Evolutionary conservation across 2,888 invertebrate species (phyloP).

Genomic region (Andrena bucephala): DNA sequence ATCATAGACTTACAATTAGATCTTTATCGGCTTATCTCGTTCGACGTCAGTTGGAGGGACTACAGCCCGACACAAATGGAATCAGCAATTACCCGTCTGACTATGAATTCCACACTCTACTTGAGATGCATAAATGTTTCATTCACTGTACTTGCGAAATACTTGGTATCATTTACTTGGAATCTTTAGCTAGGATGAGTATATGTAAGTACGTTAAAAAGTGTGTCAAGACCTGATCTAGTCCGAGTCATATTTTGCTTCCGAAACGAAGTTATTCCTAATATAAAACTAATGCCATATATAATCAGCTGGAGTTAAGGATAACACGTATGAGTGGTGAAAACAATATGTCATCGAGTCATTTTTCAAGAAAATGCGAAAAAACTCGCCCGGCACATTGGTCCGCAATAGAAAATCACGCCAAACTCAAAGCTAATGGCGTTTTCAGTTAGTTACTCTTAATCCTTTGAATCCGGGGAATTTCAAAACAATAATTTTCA

Average conservation of each 20-base stretch:
- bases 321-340: too few relatives aligned
- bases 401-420: too few relatives aligned
- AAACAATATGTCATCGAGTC: too few relatives aligned
- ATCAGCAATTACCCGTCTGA: not conserved
- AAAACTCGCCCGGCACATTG: too few relatives aligned
- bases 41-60: not conserved
- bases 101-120: not conserved
- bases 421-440: too few relatives aligned
- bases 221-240: not conserved
- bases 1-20: not conserved
- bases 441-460: too few relatives aligned
- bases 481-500: too few relatives aligned
- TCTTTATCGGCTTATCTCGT: constrained; percentile 23
- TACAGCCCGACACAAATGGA: constrained; percentile 9
- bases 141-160: not conserved
- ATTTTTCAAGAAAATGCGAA: too few relatives aligned
- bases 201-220: not conserved
- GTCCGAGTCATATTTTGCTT: too few relatives aligned
- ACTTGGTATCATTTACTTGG: not conserved
- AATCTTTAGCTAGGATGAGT: not conserved
- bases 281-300: not conserved
- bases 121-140: not conserved
- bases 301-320: not conserved
- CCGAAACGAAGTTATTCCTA: not conserved
- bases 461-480: too few relatives aligned